Evolutionary conservation across 2,797 vertebrate genomes (phyloP), one percentile per base, ranked within the genome.

Genomic region (Petrocephalus sullivani): DNA sequence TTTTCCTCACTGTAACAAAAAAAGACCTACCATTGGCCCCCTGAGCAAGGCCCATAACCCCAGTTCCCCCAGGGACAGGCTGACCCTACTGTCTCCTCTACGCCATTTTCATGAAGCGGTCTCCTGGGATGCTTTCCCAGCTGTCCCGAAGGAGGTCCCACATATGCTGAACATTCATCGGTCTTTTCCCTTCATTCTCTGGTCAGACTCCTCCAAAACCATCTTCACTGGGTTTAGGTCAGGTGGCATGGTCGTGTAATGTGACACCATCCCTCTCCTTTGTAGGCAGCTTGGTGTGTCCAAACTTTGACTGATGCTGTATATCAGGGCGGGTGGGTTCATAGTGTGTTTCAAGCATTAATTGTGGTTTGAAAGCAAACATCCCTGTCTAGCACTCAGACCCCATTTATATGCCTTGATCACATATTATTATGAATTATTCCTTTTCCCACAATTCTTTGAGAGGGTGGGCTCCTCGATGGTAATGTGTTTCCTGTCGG

Each of bases 361-460:
- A 54, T 54, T 54, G 61, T 67, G 61, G 23, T 67, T 67, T 4
- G 12, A 12, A 16, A 56, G 54, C 54, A 56, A 16, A 12, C 23
- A 67, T 33, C 23, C 9, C 61, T 33, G 21, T 87, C 81, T 49
- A 23, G 67, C 57, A 8, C 21, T 28, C 85, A 82, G 3, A 84
- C 71, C 84, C 82, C 33, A 23, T 57, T 82, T 67, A 19, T 87
- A 54, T 71, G 51, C 85, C 58, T 87, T 82, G 56, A 78, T 53
- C 33, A 75, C 58, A 41, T 60, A 49, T 71, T 61, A 84, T 64
- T 67, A 28, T 87, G 46, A 61, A 33, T 82, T 14, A 85, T 64
- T 28, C 28, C 49, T 67, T 71, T 88, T 88, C 49, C 89, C 89
- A 87, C 23, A 46, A 89, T 88, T 85, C 85, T 56, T 16, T 84